Conservation (phyloP, 2,113 vertebrate genomes). For the Eubucco bourcierii region DNA sequence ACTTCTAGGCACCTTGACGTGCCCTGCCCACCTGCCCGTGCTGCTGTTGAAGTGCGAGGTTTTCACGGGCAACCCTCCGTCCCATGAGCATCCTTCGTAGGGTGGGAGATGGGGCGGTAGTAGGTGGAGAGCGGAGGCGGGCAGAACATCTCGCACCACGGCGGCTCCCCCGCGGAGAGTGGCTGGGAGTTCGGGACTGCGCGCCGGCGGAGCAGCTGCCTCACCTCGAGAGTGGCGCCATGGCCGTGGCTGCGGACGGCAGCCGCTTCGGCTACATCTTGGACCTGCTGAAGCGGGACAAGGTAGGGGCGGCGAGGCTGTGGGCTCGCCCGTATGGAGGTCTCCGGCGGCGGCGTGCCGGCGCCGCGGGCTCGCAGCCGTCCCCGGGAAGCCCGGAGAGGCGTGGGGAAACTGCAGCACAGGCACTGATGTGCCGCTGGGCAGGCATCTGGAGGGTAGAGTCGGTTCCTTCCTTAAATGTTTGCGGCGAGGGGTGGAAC, state of each 20-base stretch:
- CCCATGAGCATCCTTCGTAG: not conserved
- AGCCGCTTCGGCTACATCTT: conserved; percentile 85
- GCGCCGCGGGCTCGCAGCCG: too few species aligned
- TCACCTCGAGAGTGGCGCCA: conserved; percentile 1
- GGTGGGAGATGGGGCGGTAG: not conserved
- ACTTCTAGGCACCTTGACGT: not conserved
- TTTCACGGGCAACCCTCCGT: accelerated
- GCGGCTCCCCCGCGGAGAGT: not conserved
- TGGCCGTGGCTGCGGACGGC: conserved; percentile 80
- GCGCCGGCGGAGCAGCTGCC: not conserved
- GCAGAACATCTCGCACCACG: accelerated
- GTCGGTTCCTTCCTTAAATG: not conserved
- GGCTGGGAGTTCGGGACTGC: accelerated
- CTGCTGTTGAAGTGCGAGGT: not conserved
- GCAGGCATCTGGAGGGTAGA: not conserved
- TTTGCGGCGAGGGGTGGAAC: too few species aligned
- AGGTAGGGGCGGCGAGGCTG: conserved; percentile 76
- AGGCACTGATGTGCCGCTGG: too few species aligned
- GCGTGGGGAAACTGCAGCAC: not conserved
- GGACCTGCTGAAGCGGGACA: conserved; percentile 83
- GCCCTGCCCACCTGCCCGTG: too few species aligned
- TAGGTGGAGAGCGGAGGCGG: not conserved
- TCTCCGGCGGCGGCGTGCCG: not conserved
- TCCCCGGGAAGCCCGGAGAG: accelerated
- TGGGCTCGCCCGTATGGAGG: too few species aligned